Conservation (phyloP, 2,113 vertebrate species). For the Hoplias malabaricus region DNA sequence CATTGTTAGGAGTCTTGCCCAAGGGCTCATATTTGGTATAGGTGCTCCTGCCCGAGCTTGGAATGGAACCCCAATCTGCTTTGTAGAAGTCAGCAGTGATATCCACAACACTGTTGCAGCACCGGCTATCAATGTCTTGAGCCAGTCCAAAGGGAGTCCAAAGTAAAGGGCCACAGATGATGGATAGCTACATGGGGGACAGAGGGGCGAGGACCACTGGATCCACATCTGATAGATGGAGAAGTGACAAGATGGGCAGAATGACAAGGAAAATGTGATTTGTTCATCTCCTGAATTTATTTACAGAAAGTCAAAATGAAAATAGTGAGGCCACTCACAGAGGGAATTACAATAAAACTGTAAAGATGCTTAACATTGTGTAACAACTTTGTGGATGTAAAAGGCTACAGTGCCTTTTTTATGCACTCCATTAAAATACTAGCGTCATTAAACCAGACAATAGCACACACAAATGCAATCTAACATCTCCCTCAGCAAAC, state of each 20-base stretch:
- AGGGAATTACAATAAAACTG: not conserved
- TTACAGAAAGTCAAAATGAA: not conserved
- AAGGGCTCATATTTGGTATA: no score
- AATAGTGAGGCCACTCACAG: not conserved
- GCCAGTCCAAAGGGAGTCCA: constrained; percentile 14
- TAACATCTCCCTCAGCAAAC: not conserved
- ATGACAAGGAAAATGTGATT: constrained; percentile 28
- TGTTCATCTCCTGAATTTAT: constrained; percentile 7
- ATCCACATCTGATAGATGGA: constrained; percentile 17
- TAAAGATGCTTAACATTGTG: not conserved
- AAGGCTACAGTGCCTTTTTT: not conserved
- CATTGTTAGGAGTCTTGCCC: no score
- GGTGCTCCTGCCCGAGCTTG: no score
- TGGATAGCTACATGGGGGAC: constrained; percentile 12
- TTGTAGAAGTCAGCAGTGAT: no score
- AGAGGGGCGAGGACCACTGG: constrained; percentile 24
- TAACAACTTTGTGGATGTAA: not conserved
- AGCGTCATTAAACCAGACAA: not conserved
- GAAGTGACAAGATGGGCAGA: constrained; percentile 20
- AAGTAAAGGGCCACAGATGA: constrained; percentile 2
- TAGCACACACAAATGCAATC: not conserved
- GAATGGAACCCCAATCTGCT: no score
- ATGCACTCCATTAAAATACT: not conserved
- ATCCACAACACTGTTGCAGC: no score
- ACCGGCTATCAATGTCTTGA: no score